phyloP scores from a whole-genome alignment of 2,888 invertebrate genomes.

The Galeopsomyia nigrocyanea region DNA sequence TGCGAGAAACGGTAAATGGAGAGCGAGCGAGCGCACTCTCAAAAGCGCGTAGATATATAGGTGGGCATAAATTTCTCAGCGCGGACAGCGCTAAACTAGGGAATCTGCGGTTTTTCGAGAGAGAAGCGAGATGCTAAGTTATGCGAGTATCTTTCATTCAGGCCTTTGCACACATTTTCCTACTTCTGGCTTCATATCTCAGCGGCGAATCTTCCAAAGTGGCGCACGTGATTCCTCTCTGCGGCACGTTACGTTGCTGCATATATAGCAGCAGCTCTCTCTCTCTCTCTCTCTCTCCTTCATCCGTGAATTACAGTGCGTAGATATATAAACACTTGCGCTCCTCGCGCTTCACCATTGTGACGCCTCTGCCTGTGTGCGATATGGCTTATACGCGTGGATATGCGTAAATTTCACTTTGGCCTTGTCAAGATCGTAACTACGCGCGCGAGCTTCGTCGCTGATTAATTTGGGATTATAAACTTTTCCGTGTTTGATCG shows the following conservation, averaged over 20 bases:
- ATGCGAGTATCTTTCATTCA: conserved; percentile 33
- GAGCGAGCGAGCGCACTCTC: background rate
- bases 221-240: background rate
- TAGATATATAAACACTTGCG: no score
- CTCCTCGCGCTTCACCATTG: no score
- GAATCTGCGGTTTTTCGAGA: conserved; percentile 34
- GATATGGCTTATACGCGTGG: no score
- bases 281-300: no score
- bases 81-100: conserved; percentile 36
- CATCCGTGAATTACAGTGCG: no score
- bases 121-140: conserved; percentile 21
- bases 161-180: conserved; percentile 34
- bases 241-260: background rate
- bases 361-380: no score
- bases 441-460: no score
- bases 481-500: no score
- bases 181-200: conserved; percentile 33
- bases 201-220: conserved; percentile 18
- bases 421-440: no score
- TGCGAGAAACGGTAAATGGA: conserved; percentile 35
- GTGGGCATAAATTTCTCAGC: conserved; percentile 32
- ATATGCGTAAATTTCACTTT: no score
- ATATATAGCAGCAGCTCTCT: conserved; percentile 12
- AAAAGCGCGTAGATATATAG: background rate
- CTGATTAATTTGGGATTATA: no score